Evolutionary conservation across 2,888 invertebrate species (phyloP).

Genomic region (Chaetogeoica ovagalla): DNA sequence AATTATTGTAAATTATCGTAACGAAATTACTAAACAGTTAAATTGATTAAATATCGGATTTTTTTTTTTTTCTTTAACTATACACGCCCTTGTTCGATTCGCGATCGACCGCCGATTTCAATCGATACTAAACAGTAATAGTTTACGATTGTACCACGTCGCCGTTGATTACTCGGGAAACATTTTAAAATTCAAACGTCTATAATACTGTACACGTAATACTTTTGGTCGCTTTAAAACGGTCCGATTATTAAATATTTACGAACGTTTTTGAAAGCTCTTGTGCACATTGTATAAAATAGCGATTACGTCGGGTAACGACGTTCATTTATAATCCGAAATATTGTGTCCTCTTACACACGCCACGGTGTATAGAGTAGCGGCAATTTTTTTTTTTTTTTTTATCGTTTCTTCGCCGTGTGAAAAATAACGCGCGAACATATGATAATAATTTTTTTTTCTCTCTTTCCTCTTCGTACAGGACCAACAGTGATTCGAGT

Average conservation of each 20-base stretch:
- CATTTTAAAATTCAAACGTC: neutral
- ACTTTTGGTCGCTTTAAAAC: neutral
- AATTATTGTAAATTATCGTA: too few relatives aligned
- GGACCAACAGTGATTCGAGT: conserved; percentile 62
- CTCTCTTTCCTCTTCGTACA: conserved; percentile 56
- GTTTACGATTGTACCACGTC: neutral
- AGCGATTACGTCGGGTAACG: neutral
- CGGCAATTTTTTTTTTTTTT: neutral
- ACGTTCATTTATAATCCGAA: neutral
- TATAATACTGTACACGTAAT: neutral
- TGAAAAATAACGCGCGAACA: neutral
- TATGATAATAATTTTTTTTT: neutral
- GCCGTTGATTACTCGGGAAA: neutral
- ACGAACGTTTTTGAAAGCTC: neutral
- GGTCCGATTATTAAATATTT: conserved; percentile 3
- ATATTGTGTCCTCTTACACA: neutral
- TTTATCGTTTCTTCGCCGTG: neutral
- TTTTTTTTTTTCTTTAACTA: too few relatives aligned
- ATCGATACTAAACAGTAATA: neutral
- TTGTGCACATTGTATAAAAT: neutral
- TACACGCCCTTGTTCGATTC: too few relatives aligned
- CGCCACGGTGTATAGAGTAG: neutral
- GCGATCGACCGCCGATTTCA: neutral
- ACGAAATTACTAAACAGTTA: too few relatives aligned
- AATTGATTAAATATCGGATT: too few relatives aligned